Conservation (phyloP, 2,888 invertebrate genomes). For the Onchidella celtica region DNA sequence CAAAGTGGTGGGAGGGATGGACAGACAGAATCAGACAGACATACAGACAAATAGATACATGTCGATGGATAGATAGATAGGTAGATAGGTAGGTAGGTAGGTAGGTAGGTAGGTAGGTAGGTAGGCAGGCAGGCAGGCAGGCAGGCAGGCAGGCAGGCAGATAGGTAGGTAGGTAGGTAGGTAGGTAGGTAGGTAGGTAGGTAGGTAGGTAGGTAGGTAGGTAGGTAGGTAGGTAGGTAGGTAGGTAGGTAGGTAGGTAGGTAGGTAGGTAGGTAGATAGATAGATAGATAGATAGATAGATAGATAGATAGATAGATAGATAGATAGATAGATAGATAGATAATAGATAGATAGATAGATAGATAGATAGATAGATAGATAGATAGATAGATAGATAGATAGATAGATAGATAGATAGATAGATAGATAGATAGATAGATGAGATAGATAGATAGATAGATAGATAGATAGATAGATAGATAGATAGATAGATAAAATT, state of each 20-base stretch:
- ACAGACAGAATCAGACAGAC: no score
- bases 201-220: conserved; percentile 5
- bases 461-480: conserved; percentile 30
- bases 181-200: conserved; percentile 19
- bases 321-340: conserved; percentile 13
- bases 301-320: conserved; percentile 4
- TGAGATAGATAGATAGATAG: conserved; percentile 27
- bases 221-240: conserved; percentile 21
- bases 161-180: conserved; percentile 25
- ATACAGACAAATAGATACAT: no score
- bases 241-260: conserved; percentile 28
- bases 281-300: conserved; percentile 30
- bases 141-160: conserved; percentile 16
- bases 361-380: neutral
- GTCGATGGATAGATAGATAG: no score
- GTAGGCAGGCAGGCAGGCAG: neutral
- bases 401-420: conserved; percentile 31
- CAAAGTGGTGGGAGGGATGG: neutral
- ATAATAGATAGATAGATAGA: no score
- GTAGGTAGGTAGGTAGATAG: conserved; percentile 6
- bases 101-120: no score
- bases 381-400: conserved; percentile 7
- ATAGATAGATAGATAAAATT: no score
- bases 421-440: conserved; percentile 29
- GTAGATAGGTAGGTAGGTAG: no score